Evolutionary conservation across 2,113 vertebrate genomes (phyloP).

Genomic region (Paradisaea rubra): DNA sequence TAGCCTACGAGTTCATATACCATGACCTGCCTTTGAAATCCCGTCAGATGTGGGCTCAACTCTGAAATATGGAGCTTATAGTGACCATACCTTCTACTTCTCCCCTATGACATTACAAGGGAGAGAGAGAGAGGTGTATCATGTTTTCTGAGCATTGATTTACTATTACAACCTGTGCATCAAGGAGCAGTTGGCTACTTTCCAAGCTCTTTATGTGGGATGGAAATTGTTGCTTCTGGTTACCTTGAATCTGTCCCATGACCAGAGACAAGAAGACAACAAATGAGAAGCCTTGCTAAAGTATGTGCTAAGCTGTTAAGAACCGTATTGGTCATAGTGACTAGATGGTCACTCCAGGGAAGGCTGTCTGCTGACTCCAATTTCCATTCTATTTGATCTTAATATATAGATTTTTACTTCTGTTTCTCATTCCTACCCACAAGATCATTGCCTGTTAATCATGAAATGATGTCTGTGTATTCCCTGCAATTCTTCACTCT

Average conservation of each 20-base stretch:
- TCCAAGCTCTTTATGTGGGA: not conserved
- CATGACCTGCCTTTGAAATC: constrained; percentile 14
- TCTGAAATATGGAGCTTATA: not conserved
- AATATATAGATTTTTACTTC: not conserved
- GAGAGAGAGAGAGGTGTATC: not conserved
- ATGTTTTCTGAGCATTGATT: not conserved
- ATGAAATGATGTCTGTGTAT: not conserved
- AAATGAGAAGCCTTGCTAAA: not conserved
- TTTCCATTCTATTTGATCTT: not conserved
- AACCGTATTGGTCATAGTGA: not conserved
- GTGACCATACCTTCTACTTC: not conserved
- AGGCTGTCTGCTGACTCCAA: not conserved
- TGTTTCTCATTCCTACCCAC: not conserved
- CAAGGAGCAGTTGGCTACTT: not conserved
- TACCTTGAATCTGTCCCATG: not conserved
- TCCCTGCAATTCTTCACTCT: constrained; percentile 8
- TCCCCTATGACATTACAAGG: not conserved
- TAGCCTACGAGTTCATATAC: not conserved
- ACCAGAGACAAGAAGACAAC: not conserved
- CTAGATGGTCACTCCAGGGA: not conserved
- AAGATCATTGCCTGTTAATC: constrained; percentile 1
- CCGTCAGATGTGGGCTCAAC: not conserved
- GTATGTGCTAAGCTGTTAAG: not conserved
- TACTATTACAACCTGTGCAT: not conserved
- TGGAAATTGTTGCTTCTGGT: not conserved